Percentiles rank a stretch among this genome's conserved stretches.
Conservation (phyloP, 2,888 invertebrate species). For the Beris chalybata region DNA sequence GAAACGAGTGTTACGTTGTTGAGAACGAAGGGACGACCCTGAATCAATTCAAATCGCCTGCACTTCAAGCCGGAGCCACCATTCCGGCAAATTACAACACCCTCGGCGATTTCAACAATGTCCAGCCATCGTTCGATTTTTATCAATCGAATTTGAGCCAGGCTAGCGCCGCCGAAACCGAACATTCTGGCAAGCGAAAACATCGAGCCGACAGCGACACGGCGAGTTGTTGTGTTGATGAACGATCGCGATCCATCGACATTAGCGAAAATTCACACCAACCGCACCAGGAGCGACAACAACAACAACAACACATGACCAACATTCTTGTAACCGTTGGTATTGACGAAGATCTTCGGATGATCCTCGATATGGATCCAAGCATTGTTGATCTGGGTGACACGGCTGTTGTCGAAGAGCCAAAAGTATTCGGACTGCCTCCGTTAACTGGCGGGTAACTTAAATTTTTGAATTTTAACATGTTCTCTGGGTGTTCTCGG, state of each 20-base stretch:
- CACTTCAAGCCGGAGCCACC: no score
- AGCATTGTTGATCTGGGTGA: slow-evolving; percentile 60
- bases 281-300: slow-evolving; percentile 12
- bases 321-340: slow-evolving; percentile 60
- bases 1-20: no score
- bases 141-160: no score
- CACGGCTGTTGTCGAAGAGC: slow-evolving; percentile 44
- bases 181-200: neutral
- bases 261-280: slow-evolving; percentile 9
- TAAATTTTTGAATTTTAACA: neutral
- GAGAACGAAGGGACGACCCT: neutral
- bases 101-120: no score
- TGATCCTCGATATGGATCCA: slow-evolving; percentile 66
- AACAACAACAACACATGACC: slow-evolving; percentile 36
- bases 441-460: slow-evolving; percentile 53
- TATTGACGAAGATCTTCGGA: slow-evolving; percentile 63
- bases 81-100: no score
- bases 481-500: no score
- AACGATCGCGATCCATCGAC: neutral
- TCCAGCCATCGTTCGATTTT: no score
- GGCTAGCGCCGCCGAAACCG: no score
- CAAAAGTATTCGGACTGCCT: slow-evolving; percentile 47
- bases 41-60: no score
- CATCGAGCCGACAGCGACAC: neutral
- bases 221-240: no score